A percentile compares a stretch with the other conserved stretches of the same genome.
phyloP scores from a whole-genome alignment of 2,113 vertebrate genomes.

The Hirundichthys speculiger region DNA sequence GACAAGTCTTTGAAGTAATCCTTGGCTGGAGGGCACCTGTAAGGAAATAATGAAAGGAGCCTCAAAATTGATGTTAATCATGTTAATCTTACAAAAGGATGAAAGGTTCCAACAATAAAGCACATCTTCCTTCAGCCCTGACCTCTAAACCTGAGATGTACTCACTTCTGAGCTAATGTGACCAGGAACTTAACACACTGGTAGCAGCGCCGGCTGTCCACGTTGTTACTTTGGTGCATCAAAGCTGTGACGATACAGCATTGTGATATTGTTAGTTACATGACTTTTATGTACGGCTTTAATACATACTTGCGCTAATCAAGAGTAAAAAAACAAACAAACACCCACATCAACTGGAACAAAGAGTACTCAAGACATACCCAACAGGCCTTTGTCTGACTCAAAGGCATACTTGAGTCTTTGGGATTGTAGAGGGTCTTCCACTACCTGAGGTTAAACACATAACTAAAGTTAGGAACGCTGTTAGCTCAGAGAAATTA shows the following conservation, averaged over 20 bases:
- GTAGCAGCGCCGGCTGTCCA: slow-evolving; percentile 98
- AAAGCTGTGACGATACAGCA: slow-evolving; percentile 80
- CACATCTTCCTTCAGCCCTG: neutral
- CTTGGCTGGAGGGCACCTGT: slow-evolving; percentile 93
- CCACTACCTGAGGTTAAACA: slow-evolving; percentile 84
- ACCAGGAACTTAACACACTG: slow-evolving; percentile 99
- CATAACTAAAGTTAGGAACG: neutral
- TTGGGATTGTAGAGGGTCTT: slow-evolving; percentile 93
- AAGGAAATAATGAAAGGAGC: neutral
- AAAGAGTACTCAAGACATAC: slow-evolving; percentile 71
- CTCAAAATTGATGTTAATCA: neutral
- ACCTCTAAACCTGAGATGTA: slow-evolving; percentile 26
- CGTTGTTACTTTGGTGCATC: slow-evolving; percentile 98
- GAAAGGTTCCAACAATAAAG: too few relatives aligned
- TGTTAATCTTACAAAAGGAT: neutral
- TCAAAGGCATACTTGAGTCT: slow-evolving; percentile 97
- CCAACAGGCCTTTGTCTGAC: slow-evolving; percentile 95
- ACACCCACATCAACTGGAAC: neutral
- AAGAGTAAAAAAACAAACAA: too few relatives aligned
- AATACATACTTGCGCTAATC: neutral
- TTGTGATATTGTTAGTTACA: neutral
- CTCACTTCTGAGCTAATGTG: slow-evolving; percentile 98
- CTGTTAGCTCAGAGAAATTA: neutral
- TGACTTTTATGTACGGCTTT: neutral
- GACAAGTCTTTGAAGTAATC: slow-evolving; percentile 99